Base-by-base conservation (phyloP, 2,113 vertebrate genomes). In the Pelmatolapia mariae region DNA sequence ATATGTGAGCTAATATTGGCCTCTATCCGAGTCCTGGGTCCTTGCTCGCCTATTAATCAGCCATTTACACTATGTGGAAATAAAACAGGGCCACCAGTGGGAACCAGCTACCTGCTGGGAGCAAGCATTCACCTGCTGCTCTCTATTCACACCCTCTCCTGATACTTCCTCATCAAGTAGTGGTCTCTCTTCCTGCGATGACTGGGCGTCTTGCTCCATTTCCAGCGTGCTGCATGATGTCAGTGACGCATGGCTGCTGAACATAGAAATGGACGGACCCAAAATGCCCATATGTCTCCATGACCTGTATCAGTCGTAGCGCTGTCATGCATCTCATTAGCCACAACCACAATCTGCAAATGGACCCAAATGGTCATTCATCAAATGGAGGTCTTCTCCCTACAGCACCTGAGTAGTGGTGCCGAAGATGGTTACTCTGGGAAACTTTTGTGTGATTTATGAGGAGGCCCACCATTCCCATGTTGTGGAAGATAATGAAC, bases 271-370 rank as follows among this genome's bases (percentile, higher is more conserved):
- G 53, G 45, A 87, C 7, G 3, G 26, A 76, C 80, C 84, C 83
- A 19, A 90, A 86, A 87, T 53, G 56, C 79, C 81, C 89, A 93
- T 94, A 93, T 83, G 81, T 95, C 94, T 95, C 90, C 63, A 40
- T 93, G 93, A 87, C 93, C 95, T 82, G 87, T 66, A 94, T 95
- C 91, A 86, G 92, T 94, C 90, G 50, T 68, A 43, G 26, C 10
- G 8, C 80, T 80, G 52, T 92, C 92, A 61, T 4, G 79, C 89
- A 92, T 93, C 93, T 94, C 89, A 94, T 96, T 95, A 95, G 85
- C 86, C 13, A 36, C 59, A 78, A 87, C 57, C 82, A 86, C 68
- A 81, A 84, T 73, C 85, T 61, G 87, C 84, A 82, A 73, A 83
- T 57, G 45, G 61, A 86, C 45, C 52, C 29, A 76, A 36, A 31